Evolutionary conservation across 2,797 vertebrate species (phyloP).

Genomic region (Stomatorhinus walkeri): DNA sequence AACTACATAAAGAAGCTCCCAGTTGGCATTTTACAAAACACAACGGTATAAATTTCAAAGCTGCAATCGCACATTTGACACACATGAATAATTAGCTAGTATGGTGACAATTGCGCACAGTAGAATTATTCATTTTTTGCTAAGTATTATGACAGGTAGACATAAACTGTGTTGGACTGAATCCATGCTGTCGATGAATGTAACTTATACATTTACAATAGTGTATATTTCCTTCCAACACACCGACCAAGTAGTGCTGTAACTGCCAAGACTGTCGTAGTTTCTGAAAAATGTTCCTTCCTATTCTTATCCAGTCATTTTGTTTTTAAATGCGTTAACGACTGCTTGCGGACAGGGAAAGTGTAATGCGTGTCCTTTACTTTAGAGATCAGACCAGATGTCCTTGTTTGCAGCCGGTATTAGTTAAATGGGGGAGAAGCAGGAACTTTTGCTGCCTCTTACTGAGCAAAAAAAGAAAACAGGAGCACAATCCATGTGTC

Average conservation of each 20-base stretch:
- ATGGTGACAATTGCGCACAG: neutral
- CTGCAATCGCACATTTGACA: neutral
- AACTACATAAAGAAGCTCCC: neutral
- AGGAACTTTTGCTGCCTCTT: neutral
- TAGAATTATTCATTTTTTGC: neutral
- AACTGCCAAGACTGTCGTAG: neutral
- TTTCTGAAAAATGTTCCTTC: neutral
- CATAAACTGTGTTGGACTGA: neutral
- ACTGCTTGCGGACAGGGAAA: neutral
- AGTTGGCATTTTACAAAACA: neutral
- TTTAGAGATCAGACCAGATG: neutral
- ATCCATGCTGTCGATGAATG: neutral
- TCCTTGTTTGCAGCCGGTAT: neutral
- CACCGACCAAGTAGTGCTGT: neutral
- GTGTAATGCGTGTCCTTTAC: neutral
- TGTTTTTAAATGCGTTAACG: neutral
- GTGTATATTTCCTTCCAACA: neutral
- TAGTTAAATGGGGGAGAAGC: neutral
- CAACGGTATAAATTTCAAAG: neutral
- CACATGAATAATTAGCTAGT: neutral
- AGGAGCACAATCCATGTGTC: neutral
- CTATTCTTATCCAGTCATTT: neutral
- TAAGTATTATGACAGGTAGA: neutral
- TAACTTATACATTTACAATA: neutral
- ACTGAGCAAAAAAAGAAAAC: neutral